phyloP scores from a whole-genome alignment of 1,140 invertebrate species.

The Maconellicoccus hirsutus region DNA sequence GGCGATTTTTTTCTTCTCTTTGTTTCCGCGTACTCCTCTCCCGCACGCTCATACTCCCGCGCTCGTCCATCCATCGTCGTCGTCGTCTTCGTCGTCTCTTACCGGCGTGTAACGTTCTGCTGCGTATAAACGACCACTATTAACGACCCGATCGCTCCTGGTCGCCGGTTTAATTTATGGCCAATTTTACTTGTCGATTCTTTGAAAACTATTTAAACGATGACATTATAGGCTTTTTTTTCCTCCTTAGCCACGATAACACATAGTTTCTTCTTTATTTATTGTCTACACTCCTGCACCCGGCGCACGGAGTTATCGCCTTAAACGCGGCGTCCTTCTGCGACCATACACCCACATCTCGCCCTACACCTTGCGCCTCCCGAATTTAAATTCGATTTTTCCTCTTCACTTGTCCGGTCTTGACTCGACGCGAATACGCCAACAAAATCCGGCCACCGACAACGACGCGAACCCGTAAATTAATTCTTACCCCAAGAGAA shows the following conservation, averaged over 20 bases:
- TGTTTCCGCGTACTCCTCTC: not conserved
- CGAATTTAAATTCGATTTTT: no score
- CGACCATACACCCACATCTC: no score
- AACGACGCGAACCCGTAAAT: not conserved
- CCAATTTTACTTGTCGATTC: conserved; percentile 22
- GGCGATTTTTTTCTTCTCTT: not conserved
- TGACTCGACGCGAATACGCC: no score
- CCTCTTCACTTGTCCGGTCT: no score
- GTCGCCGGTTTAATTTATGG: conserved; percentile 20
- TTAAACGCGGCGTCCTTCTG: no score
- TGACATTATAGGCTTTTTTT: conserved; percentile 22
- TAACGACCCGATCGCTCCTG: conserved; percentile 18
- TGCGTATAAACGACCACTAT: conserved; percentile 11
- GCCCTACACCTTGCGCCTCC: no score
- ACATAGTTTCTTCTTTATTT: conserved; percentile 21
- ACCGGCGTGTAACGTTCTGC: not conserved
- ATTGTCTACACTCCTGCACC: no score
- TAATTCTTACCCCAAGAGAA: no score
- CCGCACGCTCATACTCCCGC: no score
- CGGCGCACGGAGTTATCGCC: no score
- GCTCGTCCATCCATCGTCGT: no score
- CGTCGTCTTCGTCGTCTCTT: no score
- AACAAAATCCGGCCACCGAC: not conserved
- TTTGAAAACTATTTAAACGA: conserved; percentile 22
- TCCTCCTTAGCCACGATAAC: conserved; percentile 10